Conservation (phyloP, 2,113 vertebrate genomes). For the Aythya baeri region DNA sequence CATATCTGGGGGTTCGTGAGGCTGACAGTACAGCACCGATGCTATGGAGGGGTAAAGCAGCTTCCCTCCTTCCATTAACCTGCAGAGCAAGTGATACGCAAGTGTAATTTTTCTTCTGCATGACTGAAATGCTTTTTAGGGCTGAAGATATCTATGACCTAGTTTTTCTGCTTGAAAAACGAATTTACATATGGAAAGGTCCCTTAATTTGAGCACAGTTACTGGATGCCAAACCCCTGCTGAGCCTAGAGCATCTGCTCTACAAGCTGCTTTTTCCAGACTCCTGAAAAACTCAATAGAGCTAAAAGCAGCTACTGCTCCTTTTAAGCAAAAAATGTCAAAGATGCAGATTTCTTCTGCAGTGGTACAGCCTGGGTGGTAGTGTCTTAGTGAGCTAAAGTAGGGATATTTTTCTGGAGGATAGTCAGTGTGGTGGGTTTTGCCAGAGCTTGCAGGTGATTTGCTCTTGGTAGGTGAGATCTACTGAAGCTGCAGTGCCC, state of each 20-base stretch:
- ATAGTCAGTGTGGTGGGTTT: no score
- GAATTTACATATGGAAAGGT: not conserved
- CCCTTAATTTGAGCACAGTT: not conserved
- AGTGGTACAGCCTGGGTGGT: not conserved
- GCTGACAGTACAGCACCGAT: not conserved
- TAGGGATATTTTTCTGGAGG: not conserved
- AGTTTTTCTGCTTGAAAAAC: slow-evolving; percentile 27
- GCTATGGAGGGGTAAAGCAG: not conserved
- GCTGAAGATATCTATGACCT: slow-evolving; percentile 9
- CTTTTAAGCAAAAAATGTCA: not conserved
- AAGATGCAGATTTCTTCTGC: not conserved
- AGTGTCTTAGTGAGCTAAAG: not conserved
- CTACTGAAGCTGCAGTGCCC: not conserved
- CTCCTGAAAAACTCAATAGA: not conserved
- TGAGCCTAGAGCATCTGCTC: not conserved
- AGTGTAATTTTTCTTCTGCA: not conserved
- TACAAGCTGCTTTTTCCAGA: not conserved
- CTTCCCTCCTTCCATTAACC: not conserved
- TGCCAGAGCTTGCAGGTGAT: not conserved
- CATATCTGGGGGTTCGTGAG: fast-evolving
- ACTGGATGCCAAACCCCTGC: not conserved
- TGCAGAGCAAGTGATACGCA: not conserved
- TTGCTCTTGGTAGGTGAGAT: fast-evolving
- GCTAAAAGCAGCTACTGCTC: not conserved
- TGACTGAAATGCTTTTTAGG: not conserved